phyloP scores from a whole-genome alignment of 2,888 invertebrate species.

The Ormyrus labotus region DNA sequence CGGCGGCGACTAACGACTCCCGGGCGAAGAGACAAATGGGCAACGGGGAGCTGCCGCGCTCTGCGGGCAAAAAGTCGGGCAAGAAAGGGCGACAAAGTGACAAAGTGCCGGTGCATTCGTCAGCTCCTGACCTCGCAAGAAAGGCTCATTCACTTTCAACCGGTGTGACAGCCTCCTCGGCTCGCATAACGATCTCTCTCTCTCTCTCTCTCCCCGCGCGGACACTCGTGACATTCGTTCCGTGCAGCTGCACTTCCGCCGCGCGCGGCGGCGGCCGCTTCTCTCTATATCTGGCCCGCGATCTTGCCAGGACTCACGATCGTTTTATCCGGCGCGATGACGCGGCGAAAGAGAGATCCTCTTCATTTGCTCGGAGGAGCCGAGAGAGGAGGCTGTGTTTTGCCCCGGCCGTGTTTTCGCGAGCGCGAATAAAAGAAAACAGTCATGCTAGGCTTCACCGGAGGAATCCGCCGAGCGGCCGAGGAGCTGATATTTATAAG shows the following conservation, averaged over 20 bases:
- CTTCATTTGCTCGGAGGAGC: constrained; percentile 23
- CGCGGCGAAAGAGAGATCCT: constrained; percentile 30
- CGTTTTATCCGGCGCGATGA: constrained; percentile 44
- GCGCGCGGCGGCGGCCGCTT: constrained; percentile 5
- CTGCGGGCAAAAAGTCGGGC: neutral
- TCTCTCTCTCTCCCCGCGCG: neutral
- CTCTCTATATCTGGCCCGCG: constrained; percentile 21
- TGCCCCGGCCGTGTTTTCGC: constrained; percentile 32
- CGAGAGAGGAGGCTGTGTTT: neutral
- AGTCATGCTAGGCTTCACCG: constrained; percentile 63
- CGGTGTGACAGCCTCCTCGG: constrained; percentile 63
- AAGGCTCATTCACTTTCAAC: constrained; percentile 69
- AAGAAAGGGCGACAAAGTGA: constrained; percentile 47
- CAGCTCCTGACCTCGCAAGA: constrained; percentile 55
- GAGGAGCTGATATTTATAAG: constrained; percentile 35
- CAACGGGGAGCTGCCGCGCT: neutral
- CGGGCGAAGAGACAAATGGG: too few species aligned
- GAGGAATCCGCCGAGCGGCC: constrained; percentile 58
- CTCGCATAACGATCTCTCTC: constrained; percentile 56
- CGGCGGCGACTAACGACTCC: neutral
- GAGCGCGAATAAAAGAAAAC: constrained; percentile 58
- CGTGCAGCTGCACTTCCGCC: constrained; percentile 62
- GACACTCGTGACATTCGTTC: constrained; percentile 61
- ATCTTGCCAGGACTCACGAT: constrained; percentile 42
- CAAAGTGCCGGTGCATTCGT: constrained; percentile 45